A percentile compares a stretch with the other conserved stretches of the same genome.
phyloP scores from a whole-genome alignment of 1,140 invertebrate genomes.

The Homalodisca vitripennis region DNA sequence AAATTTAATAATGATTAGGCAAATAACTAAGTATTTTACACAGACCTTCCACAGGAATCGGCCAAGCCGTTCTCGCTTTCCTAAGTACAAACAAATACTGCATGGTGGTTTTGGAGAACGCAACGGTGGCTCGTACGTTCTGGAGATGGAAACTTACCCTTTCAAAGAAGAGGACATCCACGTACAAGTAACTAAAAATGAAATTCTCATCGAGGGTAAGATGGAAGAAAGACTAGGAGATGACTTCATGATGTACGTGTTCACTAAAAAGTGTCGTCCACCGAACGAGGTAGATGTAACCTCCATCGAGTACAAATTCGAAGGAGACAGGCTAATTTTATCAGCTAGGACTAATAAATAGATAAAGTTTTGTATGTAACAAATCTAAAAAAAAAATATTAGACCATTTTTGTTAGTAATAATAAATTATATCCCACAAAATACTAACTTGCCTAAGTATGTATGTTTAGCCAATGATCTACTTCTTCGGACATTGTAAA shows the following conservation, averaged over 20 bases:
- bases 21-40: too few relatives aligned
- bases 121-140: background rate
- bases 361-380: too few relatives aligned
- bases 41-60: too few relatives aligned
- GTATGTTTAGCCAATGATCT: too few relatives aligned
- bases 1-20: too few relatives aligned
- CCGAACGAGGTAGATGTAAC: background rate
- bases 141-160: background rate
- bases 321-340: background rate
- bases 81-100: background rate
- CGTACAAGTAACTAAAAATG: background rate
- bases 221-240: background rate
- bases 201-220: constrained; percentile 9
- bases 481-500: too few relatives aligned
- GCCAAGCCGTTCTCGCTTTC: constrained; percentile 8
- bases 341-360: background rate
- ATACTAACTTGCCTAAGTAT: too few relatives aligned
- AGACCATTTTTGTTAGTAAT: too few relatives aligned
- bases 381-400: too few relatives aligned
- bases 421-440: too few relatives aligned
- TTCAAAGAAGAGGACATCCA: constrained; percentile 5
- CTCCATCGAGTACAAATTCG: constrained; percentile 1
- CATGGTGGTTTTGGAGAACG: background rate
- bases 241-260: constrained; percentile 15
- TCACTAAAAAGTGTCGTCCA: background rate